phyloP scores from a whole-genome alignment of 1,140 invertebrate species.

The Drosophila nebulosa region DNA sequence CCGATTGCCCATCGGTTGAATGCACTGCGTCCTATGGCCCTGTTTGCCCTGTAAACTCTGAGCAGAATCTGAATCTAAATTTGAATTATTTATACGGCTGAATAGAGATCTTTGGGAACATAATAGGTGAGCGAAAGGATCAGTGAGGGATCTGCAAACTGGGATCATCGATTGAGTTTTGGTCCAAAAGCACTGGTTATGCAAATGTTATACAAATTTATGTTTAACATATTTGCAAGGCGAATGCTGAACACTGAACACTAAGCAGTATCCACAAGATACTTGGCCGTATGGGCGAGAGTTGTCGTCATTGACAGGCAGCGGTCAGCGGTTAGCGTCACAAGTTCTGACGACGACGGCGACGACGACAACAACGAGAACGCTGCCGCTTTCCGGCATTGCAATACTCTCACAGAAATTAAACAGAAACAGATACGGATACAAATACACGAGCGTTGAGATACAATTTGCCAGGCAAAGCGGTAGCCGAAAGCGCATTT shows the following conservation, averaged over 20 bases:
- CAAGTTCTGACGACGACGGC: conserved; percentile 31
- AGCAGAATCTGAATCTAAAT: conserved; percentile 14
- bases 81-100: conserved; percentile 66
- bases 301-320: conserved; percentile 66
- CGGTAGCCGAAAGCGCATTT: conserved; percentile 66
- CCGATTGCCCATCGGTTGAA: conserved; percentile 63
- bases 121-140: conserved; percentile 42
- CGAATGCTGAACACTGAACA: conserved; percentile 31
- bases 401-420: conserved; percentile 49
- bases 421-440: conserved; percentile 20
- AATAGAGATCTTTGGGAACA: background rate
- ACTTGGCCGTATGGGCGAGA: conserved; percentile 22
- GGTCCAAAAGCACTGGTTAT: conserved; percentile 50
- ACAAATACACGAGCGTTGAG: conserved; percentile 17
- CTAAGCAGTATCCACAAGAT: conserved; percentile 54
- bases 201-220: conserved; percentile 71
- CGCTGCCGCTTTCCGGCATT: conserved; percentile 66
- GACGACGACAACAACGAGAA: background rate
- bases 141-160: conserved; percentile 1
- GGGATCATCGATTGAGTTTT: background rate
- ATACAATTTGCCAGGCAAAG: conserved; percentile 50
- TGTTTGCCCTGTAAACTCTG: background rate
- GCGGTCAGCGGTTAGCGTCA: conserved; percentile 42
- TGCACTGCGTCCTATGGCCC: conserved; percentile 44
- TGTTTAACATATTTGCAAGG: conserved; percentile 29